Evolutionary conservation across 2,797 vertebrate genomes (phyloP).

Genomic region (Periparus ater): DNA sequence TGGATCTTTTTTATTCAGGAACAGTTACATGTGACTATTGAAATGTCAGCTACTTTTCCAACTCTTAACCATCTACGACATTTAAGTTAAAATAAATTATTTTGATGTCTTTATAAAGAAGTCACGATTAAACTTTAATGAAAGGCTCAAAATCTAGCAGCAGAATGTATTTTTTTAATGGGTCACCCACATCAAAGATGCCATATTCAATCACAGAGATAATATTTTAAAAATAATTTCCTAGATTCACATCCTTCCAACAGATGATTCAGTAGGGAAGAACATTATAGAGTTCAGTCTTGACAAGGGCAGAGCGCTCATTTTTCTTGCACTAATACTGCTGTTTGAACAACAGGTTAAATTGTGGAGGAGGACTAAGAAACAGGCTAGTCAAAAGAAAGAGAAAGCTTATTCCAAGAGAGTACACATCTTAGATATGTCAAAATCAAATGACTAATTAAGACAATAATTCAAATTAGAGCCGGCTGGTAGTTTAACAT

Average conservation of each 20-base stretch:
- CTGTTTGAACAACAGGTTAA: conserved; percentile 8
- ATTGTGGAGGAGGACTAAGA: neutral
- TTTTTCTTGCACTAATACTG: neutral
- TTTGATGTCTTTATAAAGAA: neutral
- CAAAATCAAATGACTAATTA: conserved; percentile 52
- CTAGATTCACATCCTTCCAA: neutral
- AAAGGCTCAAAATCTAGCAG: neutral
- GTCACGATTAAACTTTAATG: neutral
- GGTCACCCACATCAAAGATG: conserved; percentile 9
- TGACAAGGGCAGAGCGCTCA: neutral
- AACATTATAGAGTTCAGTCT: conserved; percentile 9
- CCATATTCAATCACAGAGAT: neutral
- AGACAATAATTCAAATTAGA: conserved; percentile 38
- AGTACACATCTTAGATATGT: conserved; percentile 9
- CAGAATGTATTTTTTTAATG: conserved; percentile 11
- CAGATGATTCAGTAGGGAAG: conserved; percentile 14
- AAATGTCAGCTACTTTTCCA: conserved; percentile 15
- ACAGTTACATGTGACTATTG: neutral
- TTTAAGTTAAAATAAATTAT: conserved; percentile 12
- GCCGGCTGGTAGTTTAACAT: conserved; percentile 22
- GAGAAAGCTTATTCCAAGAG: neutral
- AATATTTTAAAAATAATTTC: conserved; percentile 34
- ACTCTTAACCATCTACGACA: neutral
- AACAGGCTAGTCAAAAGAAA: neutral
- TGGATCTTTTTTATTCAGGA: neutral